Conservation (phyloP, 2,797 vertebrate species). For the Sebastes iracundus region DNA sequence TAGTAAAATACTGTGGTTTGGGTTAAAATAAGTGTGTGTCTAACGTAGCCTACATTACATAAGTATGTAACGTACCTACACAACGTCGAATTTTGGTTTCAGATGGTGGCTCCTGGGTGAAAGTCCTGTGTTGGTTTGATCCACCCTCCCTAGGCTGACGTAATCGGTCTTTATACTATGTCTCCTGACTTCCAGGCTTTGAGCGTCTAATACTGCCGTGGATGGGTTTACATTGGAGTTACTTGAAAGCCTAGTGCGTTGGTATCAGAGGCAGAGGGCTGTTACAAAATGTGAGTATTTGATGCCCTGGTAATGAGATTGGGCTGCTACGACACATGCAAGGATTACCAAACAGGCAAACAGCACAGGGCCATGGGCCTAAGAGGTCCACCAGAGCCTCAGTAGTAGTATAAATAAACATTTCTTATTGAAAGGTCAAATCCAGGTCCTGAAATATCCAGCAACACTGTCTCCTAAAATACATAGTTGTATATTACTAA, state of each 20-base stretch:
- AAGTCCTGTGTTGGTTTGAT: background rate
- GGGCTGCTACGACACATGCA: fast-evolving
- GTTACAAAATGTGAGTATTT: background rate
- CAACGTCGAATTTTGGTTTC: background rate
- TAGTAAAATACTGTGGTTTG: background rate
- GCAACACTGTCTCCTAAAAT: background rate
- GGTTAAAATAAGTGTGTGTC: background rate
- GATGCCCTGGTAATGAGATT: fast-evolving
- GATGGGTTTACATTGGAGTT: background rate
- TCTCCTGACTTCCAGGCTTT: background rate
- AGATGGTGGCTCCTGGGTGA: fast-evolving
- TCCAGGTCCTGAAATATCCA: background rate
- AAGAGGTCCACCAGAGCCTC: background rate
- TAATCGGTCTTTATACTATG: background rate
- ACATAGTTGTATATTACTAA: background rate
- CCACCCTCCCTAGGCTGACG: fast-evolving
- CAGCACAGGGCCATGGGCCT: background rate
- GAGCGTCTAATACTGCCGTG: fast-evolving
- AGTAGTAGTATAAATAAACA: background rate
- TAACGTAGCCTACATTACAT: background rate
- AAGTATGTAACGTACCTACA: no score
- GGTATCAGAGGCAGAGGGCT: fast-evolving
- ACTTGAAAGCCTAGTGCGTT: background rate
- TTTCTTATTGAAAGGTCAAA: background rate
- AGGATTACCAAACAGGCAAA: fast-evolving